A percentile compares a stretch with the other conserved stretches of the same genome.
These are phyloP conservation scores for Syrrhaptes paradoxus DNA, from an alignment of 2,113 vertebrate genomes.

Conservation along the genomic window DNA sequence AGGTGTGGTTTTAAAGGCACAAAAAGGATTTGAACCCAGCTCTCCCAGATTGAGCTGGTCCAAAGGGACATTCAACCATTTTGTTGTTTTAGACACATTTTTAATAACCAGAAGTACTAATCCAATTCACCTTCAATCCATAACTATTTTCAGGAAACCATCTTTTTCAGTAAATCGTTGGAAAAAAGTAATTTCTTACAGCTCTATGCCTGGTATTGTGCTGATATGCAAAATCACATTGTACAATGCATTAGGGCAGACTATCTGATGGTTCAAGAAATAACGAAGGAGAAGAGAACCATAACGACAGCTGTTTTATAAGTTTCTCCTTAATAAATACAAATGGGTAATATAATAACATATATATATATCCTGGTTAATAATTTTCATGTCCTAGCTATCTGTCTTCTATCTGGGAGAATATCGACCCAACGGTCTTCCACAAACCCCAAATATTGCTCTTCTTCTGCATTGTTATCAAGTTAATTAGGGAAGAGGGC, in stretches of 20 bases:
- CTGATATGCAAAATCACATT: neutral
- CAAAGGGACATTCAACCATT: neutral
- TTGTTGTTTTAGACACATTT: neutral
- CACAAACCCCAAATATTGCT: slow-evolving; percentile 53
- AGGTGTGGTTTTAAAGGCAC: neutral
- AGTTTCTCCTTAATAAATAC: neutral
- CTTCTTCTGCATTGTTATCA: slow-evolving; percentile 59
- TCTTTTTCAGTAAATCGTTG: neutral
- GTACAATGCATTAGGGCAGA: neutral
- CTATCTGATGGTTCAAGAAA: neutral
- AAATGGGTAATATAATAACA: neutral
- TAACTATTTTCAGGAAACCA: neutral
- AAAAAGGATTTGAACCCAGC: neutral
- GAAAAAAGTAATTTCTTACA: neutral
- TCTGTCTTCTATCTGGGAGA: neutral
- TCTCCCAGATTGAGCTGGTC: neutral
- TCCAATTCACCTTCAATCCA: neutral
- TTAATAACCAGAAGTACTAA: neutral
- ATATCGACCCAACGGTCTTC: neutral
- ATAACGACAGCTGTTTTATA: neutral
- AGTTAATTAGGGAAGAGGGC: slow-evolving; percentile 66
- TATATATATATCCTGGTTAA: neutral
- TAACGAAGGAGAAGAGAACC: neutral
- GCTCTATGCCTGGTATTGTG: neutral
- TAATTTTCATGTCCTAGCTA: neutral